Evolutionary conservation across 2,113 vertebrate genomes (phyloP), one percentile per base, ranked within the genome.

Genomic region (Microcebus tavaratra): DNA sequence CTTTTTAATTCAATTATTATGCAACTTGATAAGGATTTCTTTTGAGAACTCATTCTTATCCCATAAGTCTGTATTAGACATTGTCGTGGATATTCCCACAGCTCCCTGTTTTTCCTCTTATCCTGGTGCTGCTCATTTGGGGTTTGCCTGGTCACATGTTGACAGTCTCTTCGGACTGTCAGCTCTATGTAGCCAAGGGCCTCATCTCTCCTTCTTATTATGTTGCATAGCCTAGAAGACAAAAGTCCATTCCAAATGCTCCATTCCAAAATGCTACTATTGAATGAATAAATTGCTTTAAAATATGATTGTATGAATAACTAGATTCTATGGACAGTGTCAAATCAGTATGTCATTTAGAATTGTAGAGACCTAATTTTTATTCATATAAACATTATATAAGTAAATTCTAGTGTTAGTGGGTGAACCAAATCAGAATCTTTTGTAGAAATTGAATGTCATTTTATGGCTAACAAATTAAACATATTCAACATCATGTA

Each of bases 1-100:
- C 29, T 55, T 84, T 84, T 88, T 25, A 84, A 93, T 96, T 94
- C 23, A 63, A 39, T 94, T 86, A 65, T 95, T 78, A 93, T 39
- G 34, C 18, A 95, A 31, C 72, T 96, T 96, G 23, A 8, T 83
- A 93, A 81, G 23, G 10, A 45, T 90, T 88, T 95, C n/a, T 88
- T 93, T 76, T 27, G 61, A 88, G 39, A 88, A 92, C 81, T 31
- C 5, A 34, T 45, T 61, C 48, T 96, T 70, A 25, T 17, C 27
- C 12, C 5, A 0, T 67, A 67, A 70, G 2, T 72, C 55, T 63
- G 48, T 10, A 34, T 82, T 86, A 78, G 25, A 75, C 57, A 80
- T 7, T 3, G 2, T 89, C 7, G 29, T 48, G 8, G 42, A 0
- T 5, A 4, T 1, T 67, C 1, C 4, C 9, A 27, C 0, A 11